A percentile compares a stretch with the other conserved stretches of the same genome.
These are phyloP conservation scores for Ictalurus punctatus DNA, from an alignment of 2,113 vertebrate genomes.

Conservation along the genomic window DNA sequence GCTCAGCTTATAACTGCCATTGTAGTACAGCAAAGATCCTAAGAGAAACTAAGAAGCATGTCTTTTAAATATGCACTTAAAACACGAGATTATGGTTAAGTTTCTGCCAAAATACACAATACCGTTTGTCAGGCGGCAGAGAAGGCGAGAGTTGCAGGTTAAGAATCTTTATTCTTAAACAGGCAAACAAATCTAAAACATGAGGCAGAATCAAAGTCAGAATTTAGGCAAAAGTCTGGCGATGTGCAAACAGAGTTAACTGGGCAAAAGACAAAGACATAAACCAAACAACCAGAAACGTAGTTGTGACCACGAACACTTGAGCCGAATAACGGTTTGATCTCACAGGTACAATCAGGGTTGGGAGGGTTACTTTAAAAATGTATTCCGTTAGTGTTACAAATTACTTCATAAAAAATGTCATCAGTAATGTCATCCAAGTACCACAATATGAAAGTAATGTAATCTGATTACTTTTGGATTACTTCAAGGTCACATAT, in stretches of 20 bases:
- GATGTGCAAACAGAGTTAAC: neutral
- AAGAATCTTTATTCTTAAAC: neutral
- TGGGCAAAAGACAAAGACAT: neutral
- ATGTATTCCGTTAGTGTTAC: too few relatives aligned
- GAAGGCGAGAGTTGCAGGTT: neutral
- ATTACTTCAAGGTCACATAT: too few relatives aligned
- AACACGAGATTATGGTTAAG: neutral
- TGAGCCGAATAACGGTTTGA: neutral
- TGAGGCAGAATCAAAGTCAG: neutral
- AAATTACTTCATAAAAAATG: too few relatives aligned
- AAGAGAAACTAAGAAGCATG: neutral
- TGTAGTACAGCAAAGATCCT: conserved; percentile 10
- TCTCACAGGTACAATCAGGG: neutral
- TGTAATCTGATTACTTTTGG: too few relatives aligned
- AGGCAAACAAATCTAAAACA: neutral
- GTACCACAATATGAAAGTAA: too few relatives aligned
- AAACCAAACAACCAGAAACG: neutral
- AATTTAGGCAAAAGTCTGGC: neutral
- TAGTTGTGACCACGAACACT: neutral
- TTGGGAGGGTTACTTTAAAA: too few relatives aligned
- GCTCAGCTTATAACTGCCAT: conserved; percentile 12
- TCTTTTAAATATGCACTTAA: neutral
- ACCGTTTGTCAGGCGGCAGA: too few relatives aligned
- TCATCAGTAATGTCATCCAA: too few relatives aligned
- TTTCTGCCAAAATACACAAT: conserved; percentile 14